Percentiles rank a stretch among this genome's conserved stretches.
phyloP scores from a whole-genome alignment of 2,888 invertebrate species.

The Heteropelma amictum region DNA sequence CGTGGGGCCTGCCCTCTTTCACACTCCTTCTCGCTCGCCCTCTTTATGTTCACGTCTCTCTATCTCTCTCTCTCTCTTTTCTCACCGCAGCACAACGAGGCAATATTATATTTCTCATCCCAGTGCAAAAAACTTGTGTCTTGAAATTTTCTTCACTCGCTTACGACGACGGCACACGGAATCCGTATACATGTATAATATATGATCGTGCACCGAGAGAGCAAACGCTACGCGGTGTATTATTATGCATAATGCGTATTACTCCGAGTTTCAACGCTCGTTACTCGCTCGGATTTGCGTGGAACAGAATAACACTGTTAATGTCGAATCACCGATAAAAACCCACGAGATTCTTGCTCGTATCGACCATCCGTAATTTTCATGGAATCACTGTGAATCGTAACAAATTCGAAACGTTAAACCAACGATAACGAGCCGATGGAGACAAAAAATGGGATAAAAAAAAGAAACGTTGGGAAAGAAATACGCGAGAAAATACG shows the following conservation, averaged over 20 bases:
- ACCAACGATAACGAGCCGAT: too few relatives aligned
- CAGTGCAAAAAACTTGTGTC: conserved; percentile 44
- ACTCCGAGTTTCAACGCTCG: conserved; percentile 16
- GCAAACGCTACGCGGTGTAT: conserved; percentile 1
- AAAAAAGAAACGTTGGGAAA: not conserved
- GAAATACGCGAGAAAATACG: not conserved
- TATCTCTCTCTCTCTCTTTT: conserved; percentile 27
- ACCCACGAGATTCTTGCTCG: not conserved
- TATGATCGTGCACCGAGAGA: not conserved
- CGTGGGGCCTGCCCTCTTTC: conserved; percentile 39
- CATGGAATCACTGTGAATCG: not conserved
- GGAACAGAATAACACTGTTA: not conserved
- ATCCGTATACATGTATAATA: conserved; percentile 14
- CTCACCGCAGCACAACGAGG: conserved; percentile 40
- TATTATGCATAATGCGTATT: too few relatives aligned
- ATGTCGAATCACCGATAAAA: not conserved
- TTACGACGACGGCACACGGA: conserved; percentile 40
- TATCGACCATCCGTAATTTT: not conserved
- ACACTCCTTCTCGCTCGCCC: conserved; percentile 25
- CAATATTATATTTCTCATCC: conserved; percentile 49
- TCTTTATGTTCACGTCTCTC: conserved; percentile 23
- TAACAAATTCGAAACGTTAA: not conserved
- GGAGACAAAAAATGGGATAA: too few relatives aligned
- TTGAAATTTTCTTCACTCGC: conserved; percentile 27
- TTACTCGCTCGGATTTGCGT: conserved; percentile 11